phyloP scores from a whole-genome alignment of 92 coral and sea anemone genomes.

The Parazoanthus darwini region DNA sequence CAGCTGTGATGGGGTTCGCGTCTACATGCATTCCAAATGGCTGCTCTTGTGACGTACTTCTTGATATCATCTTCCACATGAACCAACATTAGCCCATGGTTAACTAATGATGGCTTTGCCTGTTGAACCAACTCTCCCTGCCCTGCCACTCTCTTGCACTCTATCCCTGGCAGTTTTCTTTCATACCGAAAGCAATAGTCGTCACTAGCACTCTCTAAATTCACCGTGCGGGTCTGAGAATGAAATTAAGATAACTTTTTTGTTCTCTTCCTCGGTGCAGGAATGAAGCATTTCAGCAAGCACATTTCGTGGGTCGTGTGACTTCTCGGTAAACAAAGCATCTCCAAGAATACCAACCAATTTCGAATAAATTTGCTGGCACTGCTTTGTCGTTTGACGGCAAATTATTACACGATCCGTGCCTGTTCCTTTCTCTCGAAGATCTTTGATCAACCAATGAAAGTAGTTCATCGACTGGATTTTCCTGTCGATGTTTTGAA shows the following conservation, averaged over 20 bases:
- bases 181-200: background rate
- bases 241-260: background rate
- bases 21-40: too few relatives aligned
- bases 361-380: background rate
- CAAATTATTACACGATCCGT: background rate
- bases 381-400: background rate
- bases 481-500: too few relatives aligned
- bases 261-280: background rate
- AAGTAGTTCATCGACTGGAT: too few relatives aligned
- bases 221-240: background rate
- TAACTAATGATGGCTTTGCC: background rate
- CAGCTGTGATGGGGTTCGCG: too few relatives aligned
- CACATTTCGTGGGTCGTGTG: background rate
- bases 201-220: background rate
- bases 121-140: background rate
- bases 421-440: background rate
- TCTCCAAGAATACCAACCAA: background rate
- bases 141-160: conserved; percentile 7
- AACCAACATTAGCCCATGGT: background rate
- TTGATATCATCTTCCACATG: background rate
- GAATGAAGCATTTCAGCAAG: background rate
- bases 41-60: background rate
- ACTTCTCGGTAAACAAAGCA: background rate
- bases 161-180: background rate
- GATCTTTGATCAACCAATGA: background rate